These are phyloP conservation scores for Drosophila leonis DNA, from an alignment of 2,888 invertebrate species.

Conservation along the genomic window DNA sequence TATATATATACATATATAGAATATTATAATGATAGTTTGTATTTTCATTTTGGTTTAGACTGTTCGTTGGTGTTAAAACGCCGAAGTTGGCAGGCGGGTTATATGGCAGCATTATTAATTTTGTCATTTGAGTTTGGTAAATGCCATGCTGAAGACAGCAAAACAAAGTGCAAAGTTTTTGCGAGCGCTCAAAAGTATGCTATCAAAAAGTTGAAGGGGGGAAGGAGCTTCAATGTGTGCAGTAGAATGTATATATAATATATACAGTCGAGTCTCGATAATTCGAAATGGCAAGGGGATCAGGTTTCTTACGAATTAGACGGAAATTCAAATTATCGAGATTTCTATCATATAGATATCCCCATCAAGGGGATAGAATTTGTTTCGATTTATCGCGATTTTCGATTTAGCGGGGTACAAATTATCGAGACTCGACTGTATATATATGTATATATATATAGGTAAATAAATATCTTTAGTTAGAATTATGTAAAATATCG, in stretches of 20 bases:
- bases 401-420: too few species aligned
- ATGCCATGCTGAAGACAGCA: conserved; percentile 36
- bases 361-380: too few species aligned
- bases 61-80: conserved; percentile 46
- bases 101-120: conserved; percentile 48
- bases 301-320: too few species aligned
- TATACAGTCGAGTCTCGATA: too few species aligned
- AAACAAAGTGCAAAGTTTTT: background rate
- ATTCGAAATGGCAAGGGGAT: too few species aligned
- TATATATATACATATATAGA: background rate
- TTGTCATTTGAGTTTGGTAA: conserved; percentile 35
- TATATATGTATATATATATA: background rate
- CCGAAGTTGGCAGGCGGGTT: conserved; percentile 57
- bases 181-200: conserved; percentile 41
- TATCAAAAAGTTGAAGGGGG: conserved; percentile 1
- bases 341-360: too few species aligned
- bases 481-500: conserved; percentile 4
- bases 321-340: too few species aligned
- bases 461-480: background rate
- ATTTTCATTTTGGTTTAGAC: conserved; percentile 8
- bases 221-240: background rate
- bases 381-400: too few species aligned
- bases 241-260: background rate
- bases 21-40: background rate
- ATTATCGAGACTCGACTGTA: too few species aligned